Evolutionary conservation across 2,113 vertebrate species (phyloP).

Genomic region (Leucosticte australis): DNA sequence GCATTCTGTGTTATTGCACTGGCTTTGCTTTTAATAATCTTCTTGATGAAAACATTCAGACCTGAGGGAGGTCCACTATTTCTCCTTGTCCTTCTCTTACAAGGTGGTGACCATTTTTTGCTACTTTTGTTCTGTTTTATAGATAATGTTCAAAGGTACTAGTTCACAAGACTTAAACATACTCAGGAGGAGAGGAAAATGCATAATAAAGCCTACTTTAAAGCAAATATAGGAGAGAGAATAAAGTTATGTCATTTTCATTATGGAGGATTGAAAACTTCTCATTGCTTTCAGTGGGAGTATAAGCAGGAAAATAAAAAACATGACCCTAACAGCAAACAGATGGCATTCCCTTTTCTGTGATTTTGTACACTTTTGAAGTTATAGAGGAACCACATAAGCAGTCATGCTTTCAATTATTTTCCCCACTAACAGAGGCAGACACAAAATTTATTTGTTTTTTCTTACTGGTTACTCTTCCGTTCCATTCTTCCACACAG

Average conservation of each 20-base stretch:
- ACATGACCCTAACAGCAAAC: constrained; percentile 76
- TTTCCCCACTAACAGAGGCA: constrained; percentile 69
- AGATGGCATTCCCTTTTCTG: constrained; percentile 71
- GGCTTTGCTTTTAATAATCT: constrained; percentile 59
- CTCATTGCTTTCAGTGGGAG: constrained; percentile 58
- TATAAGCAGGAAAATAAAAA: constrained; percentile 72
- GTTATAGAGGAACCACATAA: constrained; percentile 68
- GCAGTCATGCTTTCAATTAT: constrained; percentile 79
- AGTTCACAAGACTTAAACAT: neutral
- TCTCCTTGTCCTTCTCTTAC: neutral
- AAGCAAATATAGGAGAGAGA: constrained; percentile 31
- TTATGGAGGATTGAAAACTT: constrained; percentile 54
- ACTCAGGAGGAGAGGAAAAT: constrained; percentile 28
- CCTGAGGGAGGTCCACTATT: constrained; percentile 43
- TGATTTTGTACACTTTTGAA: constrained; percentile 75
- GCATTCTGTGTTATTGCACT: constrained; percentile 22
- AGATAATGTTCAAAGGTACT: neutral
- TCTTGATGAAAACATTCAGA: neutral
- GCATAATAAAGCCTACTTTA: constrained; percentile 31
- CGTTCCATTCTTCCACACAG: neutral
- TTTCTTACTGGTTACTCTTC: constrained; percentile 73
- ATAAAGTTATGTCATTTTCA: constrained; percentile 64
- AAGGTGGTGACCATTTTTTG: constrained; percentile 13
- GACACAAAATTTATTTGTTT: constrained; percentile 70
- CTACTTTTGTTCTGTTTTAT: constrained; percentile 18